These are phyloP conservation scores for Hyposoter didymator DNA, from an alignment of 2,888 invertebrate species.

Conservation along the genomic window DNA sequence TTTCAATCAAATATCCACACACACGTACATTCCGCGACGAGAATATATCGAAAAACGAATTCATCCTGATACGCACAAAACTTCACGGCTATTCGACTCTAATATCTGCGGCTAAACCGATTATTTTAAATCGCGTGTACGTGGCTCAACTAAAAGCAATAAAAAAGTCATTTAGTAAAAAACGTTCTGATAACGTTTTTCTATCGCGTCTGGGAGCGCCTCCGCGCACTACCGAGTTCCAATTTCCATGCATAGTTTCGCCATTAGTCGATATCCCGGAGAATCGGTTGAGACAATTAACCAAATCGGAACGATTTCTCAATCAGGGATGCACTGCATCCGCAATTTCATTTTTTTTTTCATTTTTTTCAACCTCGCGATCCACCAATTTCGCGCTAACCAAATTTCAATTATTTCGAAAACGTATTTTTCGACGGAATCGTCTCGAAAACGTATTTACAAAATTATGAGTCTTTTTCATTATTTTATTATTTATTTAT, in stretches of 20 bases:
- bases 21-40: not conserved
- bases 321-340: too few relatives aligned
- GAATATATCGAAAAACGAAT: constrained; percentile 32
- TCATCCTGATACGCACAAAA: constrained; percentile 40
- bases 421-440: not conserved
- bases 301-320: not conserved
- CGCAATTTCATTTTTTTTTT: not conserved
- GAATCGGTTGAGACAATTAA: not conserved
- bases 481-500: too few relatives aligned
- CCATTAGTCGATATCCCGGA: not conserved
- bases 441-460: too few relatives aligned
- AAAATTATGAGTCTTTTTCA: too few relatives aligned
- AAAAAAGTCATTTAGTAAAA: constrained; percentile 14
- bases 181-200: constrained; percentile 12
- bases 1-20: constrained; percentile 29
- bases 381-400: not conserved
- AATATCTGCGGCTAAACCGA: constrained; percentile 59
- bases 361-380: not conserved
- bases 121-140: constrained; percentile 22
- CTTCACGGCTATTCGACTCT: constrained; percentile 53
- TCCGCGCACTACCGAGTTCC: not conserved
- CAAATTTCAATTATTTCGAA: not conserved
- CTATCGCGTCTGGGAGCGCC: not conserved
- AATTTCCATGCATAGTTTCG: not conserved
- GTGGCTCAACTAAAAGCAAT: constrained; percentile 10